A percentile compares a stretch with the other conserved stretches of the same genome.
phyloP scores from a whole-genome alignment of 64 coral and sea anemone species.

The Cladopsammia gracilis region DNA sequence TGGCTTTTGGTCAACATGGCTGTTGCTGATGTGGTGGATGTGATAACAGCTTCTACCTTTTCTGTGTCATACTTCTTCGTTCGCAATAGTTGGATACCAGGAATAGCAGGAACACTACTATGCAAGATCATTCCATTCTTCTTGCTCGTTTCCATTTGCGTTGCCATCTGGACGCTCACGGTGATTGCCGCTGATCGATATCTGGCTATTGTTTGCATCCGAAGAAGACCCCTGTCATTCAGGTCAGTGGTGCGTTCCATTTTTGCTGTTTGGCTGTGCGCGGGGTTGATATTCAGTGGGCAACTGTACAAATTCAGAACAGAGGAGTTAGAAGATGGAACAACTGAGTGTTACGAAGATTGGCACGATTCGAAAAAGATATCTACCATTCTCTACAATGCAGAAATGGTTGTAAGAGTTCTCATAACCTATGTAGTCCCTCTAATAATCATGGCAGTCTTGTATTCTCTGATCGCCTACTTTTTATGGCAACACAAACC shows the following conservation, averaged over 20 bases:
- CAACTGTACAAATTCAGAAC: conserved; percentile 72
- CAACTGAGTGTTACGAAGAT: conserved; percentile 28
- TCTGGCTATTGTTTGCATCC: conserved; percentile 63
- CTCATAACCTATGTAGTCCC: conserved; percentile 68
- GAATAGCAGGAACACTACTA: conserved; percentile 57
- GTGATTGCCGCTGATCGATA: conserved; percentile 89
- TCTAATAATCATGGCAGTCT: conserved; percentile 43
- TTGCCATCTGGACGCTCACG: conserved; percentile 75
- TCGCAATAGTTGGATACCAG: conserved; percentile 61
- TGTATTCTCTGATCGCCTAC: conserved; percentile 77
- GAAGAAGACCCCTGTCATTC: conserved; percentile 60
- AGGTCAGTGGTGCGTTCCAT: conserved; percentile 65
- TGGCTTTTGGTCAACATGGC: conserved; percentile 85
- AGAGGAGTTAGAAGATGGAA: neutral
- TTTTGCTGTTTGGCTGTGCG: conserved; percentile 57
- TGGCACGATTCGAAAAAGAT: neutral
- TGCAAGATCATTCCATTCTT: conserved; percentile 76
- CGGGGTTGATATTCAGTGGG: conserved; percentile 46
- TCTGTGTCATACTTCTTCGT: conserved; percentile 7
- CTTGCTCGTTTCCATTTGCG: conserved; percentile 73
- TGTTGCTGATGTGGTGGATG: conserved; percentile 70
- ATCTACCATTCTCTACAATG: neutral
- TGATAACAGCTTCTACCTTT: conserved; percentile 47
- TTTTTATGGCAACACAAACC: conserved; percentile 66
- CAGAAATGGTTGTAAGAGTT: conserved; percentile 73